phyloP scores from a whole-genome alignment of 2,797 vertebrate species.

The Nannoperca obscura region DNA sequence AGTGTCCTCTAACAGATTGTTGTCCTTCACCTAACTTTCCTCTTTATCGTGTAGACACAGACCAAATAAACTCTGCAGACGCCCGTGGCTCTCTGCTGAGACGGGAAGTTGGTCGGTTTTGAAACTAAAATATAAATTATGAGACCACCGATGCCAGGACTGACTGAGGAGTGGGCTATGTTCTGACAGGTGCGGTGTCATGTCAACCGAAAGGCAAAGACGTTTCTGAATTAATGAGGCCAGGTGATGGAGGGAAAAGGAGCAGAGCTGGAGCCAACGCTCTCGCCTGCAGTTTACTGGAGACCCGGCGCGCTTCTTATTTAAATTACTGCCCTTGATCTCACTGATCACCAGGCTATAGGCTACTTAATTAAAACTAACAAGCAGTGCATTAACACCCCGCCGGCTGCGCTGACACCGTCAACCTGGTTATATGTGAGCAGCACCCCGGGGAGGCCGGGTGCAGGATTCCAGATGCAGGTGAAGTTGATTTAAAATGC shows the following conservation, averaged over 20 bases:
- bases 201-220: conserved; percentile 64
- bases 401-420: conserved; percentile 50
- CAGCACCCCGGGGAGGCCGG: conserved; percentile 52
- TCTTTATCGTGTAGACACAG: conserved; percentile 78
- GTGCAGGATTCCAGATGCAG: conserved; percentile 61
- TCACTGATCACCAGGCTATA: conserved; percentile 73
- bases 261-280: conserved; percentile 42
- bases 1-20: conserved; percentile 68
- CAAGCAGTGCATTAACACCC: conserved; percentile 68
- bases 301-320: conserved; percentile 59
- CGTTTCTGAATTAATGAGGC: conserved; percentile 71
- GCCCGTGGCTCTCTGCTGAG: conserved; percentile 55
- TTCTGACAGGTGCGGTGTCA: conserved; percentile 68
- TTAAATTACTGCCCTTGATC: conserved; percentile 75
- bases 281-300: conserved; percentile 62
- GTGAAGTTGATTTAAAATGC: conserved; percentile 78
- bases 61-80: conserved; percentile 53
- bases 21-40: conserved; percentile 79
- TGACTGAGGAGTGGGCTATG: conserved; percentile 60
- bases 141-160: conserved; percentile 65
- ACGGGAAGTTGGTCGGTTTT: conserved; percentile 49
- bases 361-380: conserved; percentile 78
- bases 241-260: conserved; percentile 55
- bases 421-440: conserved; percentile 52
- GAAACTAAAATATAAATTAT: conserved; percentile 41